Base-by-base conservation (phyloP, 1,140 invertebrate genomes). In the Drosophila oshimai region DNA sequence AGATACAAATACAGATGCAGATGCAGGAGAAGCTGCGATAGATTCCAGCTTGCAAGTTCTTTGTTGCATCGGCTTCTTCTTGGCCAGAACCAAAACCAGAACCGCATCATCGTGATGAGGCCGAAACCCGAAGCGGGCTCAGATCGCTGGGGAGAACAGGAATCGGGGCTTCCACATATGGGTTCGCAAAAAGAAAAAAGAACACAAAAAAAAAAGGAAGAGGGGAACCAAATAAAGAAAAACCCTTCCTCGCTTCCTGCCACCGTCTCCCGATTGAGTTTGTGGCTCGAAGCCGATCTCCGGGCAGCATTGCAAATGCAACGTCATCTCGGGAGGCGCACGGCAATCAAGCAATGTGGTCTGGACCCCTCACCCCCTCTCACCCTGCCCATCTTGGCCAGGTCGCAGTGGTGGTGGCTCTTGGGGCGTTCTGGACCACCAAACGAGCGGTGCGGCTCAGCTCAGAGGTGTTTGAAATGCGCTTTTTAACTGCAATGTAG, bases 401-500 rank as follows among this genome's bases (percentile, higher is more conserved):
- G 20, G 33, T 58, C 74, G 79, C 75, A 79, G 75, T 86, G 79
- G n/a, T n/a, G n/a, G n/a, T n/a, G n/a, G n/a, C 65, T 79, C 42
- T 74, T 36, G 78, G 67, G 73, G 79, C 84, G 57, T 64, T 61
- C 51, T 78, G 83, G 83, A 88, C 83, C 83, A 88, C 83, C 83
- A 88, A 78, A 88, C 83, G 71, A 76, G 76, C 73, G 44, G 64
- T 74, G 57, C 61, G 53, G 42, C 15, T 58, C 53, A 37, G 29
- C 57, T 71, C 33, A 47, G 49, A 84, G 75, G 80, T 84, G 79
- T 89, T 88, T 88, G 62, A 79, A 89, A 79, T 89, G 79, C 73
- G 84, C 74, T 77, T 84, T 80, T 84, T 89, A 89, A 76, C 79
- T 79, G 84, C 84, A 89, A 76, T 89, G 68, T 70, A 84, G 68